phyloP scores from a whole-genome alignment of 2,888 invertebrate species.

The Adela reaumurella region DNA sequence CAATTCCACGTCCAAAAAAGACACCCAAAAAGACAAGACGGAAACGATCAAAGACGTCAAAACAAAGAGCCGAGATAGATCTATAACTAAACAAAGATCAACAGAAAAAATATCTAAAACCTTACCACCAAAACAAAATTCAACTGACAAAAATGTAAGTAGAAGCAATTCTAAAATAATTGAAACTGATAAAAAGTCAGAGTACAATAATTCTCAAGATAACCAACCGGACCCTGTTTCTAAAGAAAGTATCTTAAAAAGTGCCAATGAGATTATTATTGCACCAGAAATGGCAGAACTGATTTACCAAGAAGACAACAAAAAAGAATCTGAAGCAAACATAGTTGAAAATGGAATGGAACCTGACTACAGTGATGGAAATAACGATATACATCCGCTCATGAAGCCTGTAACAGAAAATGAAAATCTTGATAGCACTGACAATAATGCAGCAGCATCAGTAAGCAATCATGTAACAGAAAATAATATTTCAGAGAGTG shows the following conservation, averaged over 20 bases:
- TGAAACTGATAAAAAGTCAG: constrained; percentile 5
- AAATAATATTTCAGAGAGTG: no score
- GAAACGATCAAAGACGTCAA: constrained; percentile 21
- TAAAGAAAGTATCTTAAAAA: no score
- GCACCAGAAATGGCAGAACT: constrained; percentile 4
- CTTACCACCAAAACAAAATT: constrained; percentile 12
- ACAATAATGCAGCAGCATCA: constrained; percentile 1
- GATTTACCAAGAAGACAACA: constrained; percentile 1
- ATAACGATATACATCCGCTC: neutral
- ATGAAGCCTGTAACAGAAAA: neutral
- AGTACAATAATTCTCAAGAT: neutral
- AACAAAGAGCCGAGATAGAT: constrained; percentile 1
- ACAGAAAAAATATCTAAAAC: constrained; percentile 15
- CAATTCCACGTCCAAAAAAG: constrained; percentile 20
- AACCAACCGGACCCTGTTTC: neutral
- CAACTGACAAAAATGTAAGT: constrained; percentile 9
- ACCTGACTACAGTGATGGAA: neutral
- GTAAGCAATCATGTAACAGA: no score
- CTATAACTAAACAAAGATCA: neutral
- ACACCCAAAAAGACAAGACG: constrained; percentile 28
- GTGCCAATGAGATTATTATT: neutral
- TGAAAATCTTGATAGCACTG: neutral
- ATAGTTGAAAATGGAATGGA: neutral
- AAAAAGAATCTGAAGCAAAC: neutral
- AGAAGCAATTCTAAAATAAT: constrained; percentile 4